phyloP scores from a whole-genome alignment of 2,113 vertebrate species.

The Glaucomys volans region DNA sequence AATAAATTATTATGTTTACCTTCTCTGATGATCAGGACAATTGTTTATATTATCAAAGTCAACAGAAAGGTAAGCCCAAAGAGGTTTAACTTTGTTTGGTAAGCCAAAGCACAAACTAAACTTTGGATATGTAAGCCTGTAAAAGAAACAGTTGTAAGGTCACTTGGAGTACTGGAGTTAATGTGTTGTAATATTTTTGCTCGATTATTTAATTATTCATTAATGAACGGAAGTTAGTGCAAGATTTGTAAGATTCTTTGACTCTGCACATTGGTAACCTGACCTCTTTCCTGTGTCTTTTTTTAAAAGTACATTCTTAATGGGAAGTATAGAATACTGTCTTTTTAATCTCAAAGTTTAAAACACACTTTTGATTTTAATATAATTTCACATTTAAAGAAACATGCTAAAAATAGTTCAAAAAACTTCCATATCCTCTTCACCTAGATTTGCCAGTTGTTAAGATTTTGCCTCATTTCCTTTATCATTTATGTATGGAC shows the following conservation, averaged over 20 bases:
- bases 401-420: slow-evolving; percentile 13
- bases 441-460: slow-evolving; percentile 24
- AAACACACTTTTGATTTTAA: slow-evolving; percentile 41
- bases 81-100: neutral
- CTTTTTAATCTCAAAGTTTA: neutral
- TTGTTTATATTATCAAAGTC: slow-evolving; percentile 35
- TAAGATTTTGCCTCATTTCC: neutral
- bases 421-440: neutral
- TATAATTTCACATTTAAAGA: slow-evolving; percentile 38
- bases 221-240: neutral
- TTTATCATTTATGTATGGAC: neutral
- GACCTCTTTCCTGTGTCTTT: neutral
- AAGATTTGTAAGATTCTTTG: slow-evolving; percentile 40
- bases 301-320: slow-evolving; percentile 2
- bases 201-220: slow-evolving; percentile 38
- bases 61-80: slow-evolving; percentile 32
- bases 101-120: slow-evolving; percentile 15
- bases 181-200: slow-evolving; percentile 42
- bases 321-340: slow-evolving; percentile 37
- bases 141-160: slow-evolving; percentile 46
- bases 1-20: slow-evolving; percentile 51
- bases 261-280: slow-evolving; percentile 21
- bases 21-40: slow-evolving; percentile 46
- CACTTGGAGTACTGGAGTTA: neutral
- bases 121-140: neutral